Base-by-base conservation (phyloP, 64 coral and sea anemone genomes). In the Montipora capricornis region DNA sequence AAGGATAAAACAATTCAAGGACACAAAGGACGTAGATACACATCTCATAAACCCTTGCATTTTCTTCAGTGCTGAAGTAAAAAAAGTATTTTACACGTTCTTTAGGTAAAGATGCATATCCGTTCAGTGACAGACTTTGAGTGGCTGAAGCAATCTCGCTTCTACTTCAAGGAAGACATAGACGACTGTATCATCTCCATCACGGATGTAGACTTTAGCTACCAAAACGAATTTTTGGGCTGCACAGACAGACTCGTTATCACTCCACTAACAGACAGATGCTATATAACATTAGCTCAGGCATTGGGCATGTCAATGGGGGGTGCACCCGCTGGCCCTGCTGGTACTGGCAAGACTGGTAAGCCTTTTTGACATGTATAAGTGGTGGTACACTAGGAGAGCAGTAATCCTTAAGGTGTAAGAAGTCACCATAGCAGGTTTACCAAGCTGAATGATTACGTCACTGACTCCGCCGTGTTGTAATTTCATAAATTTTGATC, bases 231-330 rank as follows among this genome's bases (percentile, higher is more conserved):
- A 77, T 98, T 95, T 45, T 58, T 95, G 15, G 96, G 96, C 59
- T 95, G 94, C 48, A 95, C 96, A 37, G 96, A 95, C 83, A 95
- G 94, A 44, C 91, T 98, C 51, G 96, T 98, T 52, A 95, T 95
- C 49, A 98, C 96, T 47, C 96, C 96, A 2, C 88, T 98, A 19
- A 98, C 96, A 4, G 96, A 98, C 87, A 77, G 94, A 68, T 98
- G 96, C 91, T 98, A 98, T 15, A 95, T 98, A 49, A 98, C 96
- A 26, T 88, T 98, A 14, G 94, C 96, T 45, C 95, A 97, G 75
- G 95, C 95, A 73, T 77, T 97, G 20, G 95, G 95, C 64, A 98
- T 98, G 96, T 98, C 96, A 6, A 98, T 98, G 96, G 96, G 96
- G 5, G 96, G 96, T 8, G 96, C 96, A 45, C 96, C 96, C 4